Base-by-base conservation (phyloP, 2,797 vertebrate genomes). In the Borostomias antarcticus region DNA sequence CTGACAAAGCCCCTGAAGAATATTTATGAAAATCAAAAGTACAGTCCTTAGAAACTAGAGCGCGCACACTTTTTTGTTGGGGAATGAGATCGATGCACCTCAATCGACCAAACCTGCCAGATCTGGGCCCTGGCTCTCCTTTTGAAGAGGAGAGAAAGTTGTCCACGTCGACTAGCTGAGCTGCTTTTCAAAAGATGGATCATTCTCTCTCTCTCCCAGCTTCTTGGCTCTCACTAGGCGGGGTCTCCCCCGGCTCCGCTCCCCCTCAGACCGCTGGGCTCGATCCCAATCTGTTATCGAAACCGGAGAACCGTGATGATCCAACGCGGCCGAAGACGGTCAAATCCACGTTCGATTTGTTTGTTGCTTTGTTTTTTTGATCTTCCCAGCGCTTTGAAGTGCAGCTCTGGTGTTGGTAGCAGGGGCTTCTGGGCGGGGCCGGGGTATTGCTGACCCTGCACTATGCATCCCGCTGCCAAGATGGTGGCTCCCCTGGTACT, bases 81-180 rank as follows among this genome's bases (percentile, higher is more conserved):
- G 15, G 65, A 73, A 66, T 66, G n/a, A 68, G 84, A 89, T 92
- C 88, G 72, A 91, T 89, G 86, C 73, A 53, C 83, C 86, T 69
- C 79, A 88, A 91, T 93, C 78, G 81, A 89, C 88, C 82, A 89
- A 76, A 89, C 89, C 83, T 82, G 77, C 8, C 57, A 86, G 89
- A 90, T 91, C 86, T 86, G 78, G 84, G 43, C 86, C 85, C 85
- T 88, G 77, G 82, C 77, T 72, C 53, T 90, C 75, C 89, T 88
- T 91, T 91, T 93, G 92, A 93, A 92, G 91, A 89, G 79, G 78
- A 83, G 88, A 78, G 88, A 80, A 87, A 85, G 81, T 86, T 71
- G 79, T 88, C 78, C 80, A 84, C 85, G 83, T 83, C 73, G 64
- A 79, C 81, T 66, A 80, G 74, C 82, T 86, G 87, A 88, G 82